phyloP scores from a whole-genome alignment of 2,113 vertebrate species.

The Rhineura floridana region DNA sequence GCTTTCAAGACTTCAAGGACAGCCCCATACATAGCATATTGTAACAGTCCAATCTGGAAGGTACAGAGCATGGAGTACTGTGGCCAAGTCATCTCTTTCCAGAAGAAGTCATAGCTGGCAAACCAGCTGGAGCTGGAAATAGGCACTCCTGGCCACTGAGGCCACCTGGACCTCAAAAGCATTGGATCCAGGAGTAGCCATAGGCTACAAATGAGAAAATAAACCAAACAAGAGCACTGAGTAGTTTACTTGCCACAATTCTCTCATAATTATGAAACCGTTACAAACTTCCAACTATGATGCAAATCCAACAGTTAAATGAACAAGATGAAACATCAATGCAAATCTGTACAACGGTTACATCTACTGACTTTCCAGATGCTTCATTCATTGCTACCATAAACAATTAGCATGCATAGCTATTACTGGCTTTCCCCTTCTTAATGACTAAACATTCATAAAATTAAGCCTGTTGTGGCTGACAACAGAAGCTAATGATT shows the following conservation, averaged over 20 bases:
- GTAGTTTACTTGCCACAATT: background rate
- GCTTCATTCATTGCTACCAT: conserved; percentile 29
- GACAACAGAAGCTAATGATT: conserved; percentile 45
- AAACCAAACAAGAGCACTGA: background rate
- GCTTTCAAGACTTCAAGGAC: no score
- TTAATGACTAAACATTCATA: conserved; percentile 31
- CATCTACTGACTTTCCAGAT: background rate
- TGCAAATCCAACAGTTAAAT: background rate
- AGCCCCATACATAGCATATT: no score
- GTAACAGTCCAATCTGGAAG: no score
- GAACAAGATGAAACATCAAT: background rate
- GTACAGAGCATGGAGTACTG: no score
- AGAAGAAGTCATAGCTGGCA: no score
- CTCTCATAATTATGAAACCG: background rate
- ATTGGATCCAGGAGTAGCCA: no score
- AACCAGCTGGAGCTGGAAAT: no score
- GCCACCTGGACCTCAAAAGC: no score
- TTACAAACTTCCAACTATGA: background rate
- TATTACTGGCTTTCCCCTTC: conserved; percentile 39
- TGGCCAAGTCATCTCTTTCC: no score
- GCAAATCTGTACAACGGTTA: conserved; percentile 37
- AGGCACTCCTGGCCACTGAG: no score
- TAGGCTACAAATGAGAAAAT: no score
- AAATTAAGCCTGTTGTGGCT: conserved; percentile 41
- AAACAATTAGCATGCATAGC: conserved; percentile 30